Percentiles rank a stretch among this genome's conserved stretches.
These are phyloP conservation scores for Oophaga sylvatica DNA, from an alignment of 2,797 vertebrate species.

Conservation along the genomic window DNA sequence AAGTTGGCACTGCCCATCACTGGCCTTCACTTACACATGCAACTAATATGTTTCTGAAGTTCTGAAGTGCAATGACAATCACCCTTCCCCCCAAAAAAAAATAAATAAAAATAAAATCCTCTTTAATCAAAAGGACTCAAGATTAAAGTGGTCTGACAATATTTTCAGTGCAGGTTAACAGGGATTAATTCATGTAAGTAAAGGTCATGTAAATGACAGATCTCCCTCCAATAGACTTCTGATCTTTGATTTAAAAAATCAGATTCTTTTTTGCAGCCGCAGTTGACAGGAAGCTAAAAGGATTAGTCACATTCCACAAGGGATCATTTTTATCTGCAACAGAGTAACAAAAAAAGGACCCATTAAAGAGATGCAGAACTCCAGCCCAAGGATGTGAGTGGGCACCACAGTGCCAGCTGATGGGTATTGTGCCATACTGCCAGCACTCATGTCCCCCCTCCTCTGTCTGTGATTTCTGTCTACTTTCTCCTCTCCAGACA, in stretches of 20 bases:
- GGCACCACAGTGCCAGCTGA: slow-evolving; percentile 50
- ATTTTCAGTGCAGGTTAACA: slow-evolving; percentile 58
- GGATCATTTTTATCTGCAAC: slow-evolving; percentile 79
- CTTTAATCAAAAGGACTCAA: slow-evolving; percentile 46
- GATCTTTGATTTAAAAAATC: slow-evolving; percentile 78
- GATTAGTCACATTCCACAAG: slow-evolving; percentile 79
- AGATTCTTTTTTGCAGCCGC: slow-evolving; percentile 76
- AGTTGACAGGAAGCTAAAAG: slow-evolving; percentile 78
- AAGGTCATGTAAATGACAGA: slow-evolving; percentile 69
- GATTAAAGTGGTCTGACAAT: slow-evolving; percentile 51
- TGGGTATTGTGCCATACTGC: background rate
- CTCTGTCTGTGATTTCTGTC: background rate
- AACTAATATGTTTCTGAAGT: background rate
- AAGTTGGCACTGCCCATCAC: background rate
- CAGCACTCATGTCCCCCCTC: background rate
- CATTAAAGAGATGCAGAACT: slow-evolving; percentile 74
- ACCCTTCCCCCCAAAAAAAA: too few species aligned
- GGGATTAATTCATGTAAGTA: slow-evolving; percentile 67
- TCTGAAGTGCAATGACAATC: background rate
- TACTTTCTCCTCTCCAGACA: background rate
- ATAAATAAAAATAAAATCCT: background rate
- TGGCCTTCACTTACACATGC: background rate
- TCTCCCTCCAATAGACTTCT: slow-evolving; percentile 72
- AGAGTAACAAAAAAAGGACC: slow-evolving; percentile 72
- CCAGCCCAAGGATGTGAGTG: slow-evolving; percentile 76